Percentiles rank a stretch among this genome's conserved stretches.
phyloP scores from a whole-genome alignment of 1,140 invertebrate species.

The Anastrepha ludens region DNA sequence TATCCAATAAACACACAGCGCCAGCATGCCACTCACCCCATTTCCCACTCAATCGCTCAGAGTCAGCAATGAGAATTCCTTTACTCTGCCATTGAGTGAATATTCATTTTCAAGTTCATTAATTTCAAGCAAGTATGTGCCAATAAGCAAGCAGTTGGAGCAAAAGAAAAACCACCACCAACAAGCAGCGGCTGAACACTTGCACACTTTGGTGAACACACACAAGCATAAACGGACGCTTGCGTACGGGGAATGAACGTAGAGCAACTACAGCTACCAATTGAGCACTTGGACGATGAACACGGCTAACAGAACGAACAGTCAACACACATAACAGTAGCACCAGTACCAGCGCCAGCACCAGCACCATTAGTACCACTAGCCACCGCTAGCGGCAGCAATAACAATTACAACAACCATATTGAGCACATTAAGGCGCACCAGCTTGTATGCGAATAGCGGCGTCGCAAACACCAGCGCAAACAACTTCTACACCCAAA shows the following conservation, averaged over 20 bases:
- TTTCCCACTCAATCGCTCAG: not conserved
- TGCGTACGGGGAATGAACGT: not conserved
- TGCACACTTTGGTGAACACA: constrained; percentile 8
- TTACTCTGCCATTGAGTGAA: not conserved
- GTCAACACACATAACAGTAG: not conserved
- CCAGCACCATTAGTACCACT: not conserved
- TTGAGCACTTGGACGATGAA: constrained; percentile 19
- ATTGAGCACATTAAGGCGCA: constrained; percentile 9
- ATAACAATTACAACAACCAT: constrained; percentile 14
- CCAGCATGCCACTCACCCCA: not conserved
- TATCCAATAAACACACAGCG: constrained; percentile 41
- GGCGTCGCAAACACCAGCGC: constrained; percentile 38
- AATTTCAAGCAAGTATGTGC: not conserved
- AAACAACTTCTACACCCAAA: constrained; percentile 52
- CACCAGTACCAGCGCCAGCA: not conserved
- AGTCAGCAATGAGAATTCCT: constrained; percentile 14
- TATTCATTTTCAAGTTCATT: constrained; percentile 33
- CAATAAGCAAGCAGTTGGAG: constrained; percentile 37
- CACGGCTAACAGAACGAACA: constrained; percentile 24
- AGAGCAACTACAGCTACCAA: constrained; percentile 32
- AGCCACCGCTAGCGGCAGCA: not conserved
- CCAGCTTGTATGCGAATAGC: not conserved
- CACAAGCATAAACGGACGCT: constrained; percentile 5
- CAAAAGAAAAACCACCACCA: constrained; percentile 46
- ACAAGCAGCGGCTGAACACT: not conserved